Evolutionary conservation across 2,888 invertebrate species (phyloP).

Genomic region (Drosophila atripex): DNA sequence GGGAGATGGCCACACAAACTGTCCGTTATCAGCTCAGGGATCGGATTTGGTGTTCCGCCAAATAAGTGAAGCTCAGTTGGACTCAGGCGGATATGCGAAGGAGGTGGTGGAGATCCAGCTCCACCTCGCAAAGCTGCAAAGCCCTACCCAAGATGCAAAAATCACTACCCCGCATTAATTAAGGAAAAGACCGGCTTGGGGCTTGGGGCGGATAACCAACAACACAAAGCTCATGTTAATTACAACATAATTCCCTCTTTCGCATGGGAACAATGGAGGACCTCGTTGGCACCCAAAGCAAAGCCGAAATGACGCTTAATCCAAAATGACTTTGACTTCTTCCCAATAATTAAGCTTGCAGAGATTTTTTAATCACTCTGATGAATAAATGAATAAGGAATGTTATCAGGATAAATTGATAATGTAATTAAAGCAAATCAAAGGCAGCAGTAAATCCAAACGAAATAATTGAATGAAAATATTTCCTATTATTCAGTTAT

Average conservation of each 20-base stretch:
- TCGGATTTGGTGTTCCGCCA: slow-evolving; percentile 27
- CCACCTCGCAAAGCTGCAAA: not conserved
- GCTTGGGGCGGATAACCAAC: slow-evolving; percentile 21
- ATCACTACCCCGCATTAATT: slow-evolving; percentile 53
- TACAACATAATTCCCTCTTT: slow-evolving; percentile 53
- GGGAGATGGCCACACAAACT: slow-evolving; percentile 29
- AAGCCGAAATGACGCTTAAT: not conserved
- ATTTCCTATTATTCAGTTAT: no score
- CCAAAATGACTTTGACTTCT: not conserved
- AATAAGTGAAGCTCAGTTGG: slow-evolving; percentile 66
- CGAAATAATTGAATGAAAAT: no score
- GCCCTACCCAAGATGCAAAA: slow-evolving; percentile 5
- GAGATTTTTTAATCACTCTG: not conserved
- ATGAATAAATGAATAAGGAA: no score
- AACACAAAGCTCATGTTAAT: slow-evolving; percentile 59
- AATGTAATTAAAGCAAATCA: no score
- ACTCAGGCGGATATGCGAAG: slow-evolving; percentile 30
- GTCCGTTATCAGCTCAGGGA: slow-evolving; percentile 60
- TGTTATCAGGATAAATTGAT: no score
- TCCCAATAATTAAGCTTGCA: not conserved
- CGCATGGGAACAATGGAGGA: slow-evolving; percentile 7
- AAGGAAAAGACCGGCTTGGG: slow-evolving; percentile 31
- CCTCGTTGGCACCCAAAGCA: not conserved
- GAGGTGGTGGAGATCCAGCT: no score
- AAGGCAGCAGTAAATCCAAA: no score